These are phyloP conservation scores for Oceanodroma leucorhoa DNA, from an alignment of 2,797 vertebrate species.

Conservation along the genomic window DNA sequence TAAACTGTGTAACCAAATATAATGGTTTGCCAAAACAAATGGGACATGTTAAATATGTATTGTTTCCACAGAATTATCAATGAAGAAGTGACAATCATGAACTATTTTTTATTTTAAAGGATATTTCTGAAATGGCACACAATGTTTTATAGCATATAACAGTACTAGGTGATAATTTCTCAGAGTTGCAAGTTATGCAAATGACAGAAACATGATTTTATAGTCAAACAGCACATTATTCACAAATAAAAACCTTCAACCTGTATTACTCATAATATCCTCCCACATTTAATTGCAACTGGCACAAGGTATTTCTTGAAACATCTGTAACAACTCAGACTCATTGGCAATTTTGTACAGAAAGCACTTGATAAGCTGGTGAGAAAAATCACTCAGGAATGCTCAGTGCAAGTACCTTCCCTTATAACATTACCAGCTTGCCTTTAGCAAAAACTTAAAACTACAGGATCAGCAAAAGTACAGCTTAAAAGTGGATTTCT, in stretches of 20 bases:
- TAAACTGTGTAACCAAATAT: background rate
- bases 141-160: background rate
- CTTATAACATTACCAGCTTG: background rate
- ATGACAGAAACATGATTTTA: background rate
- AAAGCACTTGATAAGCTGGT: background rate
- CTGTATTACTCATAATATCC: background rate
- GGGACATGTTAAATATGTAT: background rate
- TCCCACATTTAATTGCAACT: background rate
- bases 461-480: background rate
- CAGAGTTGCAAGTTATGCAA: background rate
- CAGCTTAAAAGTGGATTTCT: background rate
- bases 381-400: constrained; percentile 18
- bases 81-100: background rate
- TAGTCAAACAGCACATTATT: background rate
- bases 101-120: background rate
- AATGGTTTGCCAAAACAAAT: background rate
- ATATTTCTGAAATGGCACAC: background rate
- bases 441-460: background rate
- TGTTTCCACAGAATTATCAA: background rate
- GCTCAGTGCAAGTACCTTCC: background rate
- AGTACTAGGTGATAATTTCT: background rate
- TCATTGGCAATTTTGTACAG: background rate
- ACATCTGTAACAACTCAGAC: background rate
- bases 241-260: background rate
- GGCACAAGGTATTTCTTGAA: background rate